Percentiles rank a stretch among this genome's conserved stretches.
Evolutionary conservation across 2,113 vertebrate genomes (phyloP).

Genomic region (Callithrix jacchus): DNA sequence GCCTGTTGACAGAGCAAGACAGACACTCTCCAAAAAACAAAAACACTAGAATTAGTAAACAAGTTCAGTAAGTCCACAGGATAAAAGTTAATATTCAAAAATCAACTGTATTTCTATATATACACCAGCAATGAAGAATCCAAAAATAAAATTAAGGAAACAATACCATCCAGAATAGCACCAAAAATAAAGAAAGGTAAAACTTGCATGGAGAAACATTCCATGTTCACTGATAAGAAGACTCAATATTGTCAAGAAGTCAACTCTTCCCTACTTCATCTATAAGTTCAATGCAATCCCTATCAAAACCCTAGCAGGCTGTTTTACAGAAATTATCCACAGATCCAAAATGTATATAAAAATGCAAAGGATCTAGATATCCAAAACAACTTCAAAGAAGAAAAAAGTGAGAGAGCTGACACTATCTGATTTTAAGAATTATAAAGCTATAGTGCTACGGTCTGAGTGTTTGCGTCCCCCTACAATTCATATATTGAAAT

Average conservation of each 20-base stretch:
- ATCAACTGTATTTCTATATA: not conserved
- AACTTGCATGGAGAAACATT: not conserved
- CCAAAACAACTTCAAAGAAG: not conserved
- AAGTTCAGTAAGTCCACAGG: not conserved
- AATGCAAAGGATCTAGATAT: not conserved
- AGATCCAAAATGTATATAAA: not conserved
- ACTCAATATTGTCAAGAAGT: not conserved
- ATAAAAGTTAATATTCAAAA: not conserved
- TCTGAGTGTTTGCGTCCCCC: not conserved
- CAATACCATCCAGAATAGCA: not conserved
- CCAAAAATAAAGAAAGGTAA: not conserved
- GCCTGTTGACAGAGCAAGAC: no score
- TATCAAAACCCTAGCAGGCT: not conserved
- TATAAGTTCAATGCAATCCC: not conserved
- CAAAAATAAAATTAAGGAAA: not conserved
- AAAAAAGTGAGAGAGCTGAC: not conserved
- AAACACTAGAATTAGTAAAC: not conserved
- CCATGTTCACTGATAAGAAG: not conserved
- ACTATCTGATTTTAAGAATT: not conserved
- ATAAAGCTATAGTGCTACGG: not conserved
- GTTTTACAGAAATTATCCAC: not conserved
- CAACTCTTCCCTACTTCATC: not conserved
- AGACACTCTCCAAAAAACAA: not conserved
- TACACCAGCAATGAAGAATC: not conserved
- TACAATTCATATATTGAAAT: not conserved